Evolutionary conservation across 2,113 vertebrate species (phyloP).

Genomic region (Eonycteris spelaea): DNA sequence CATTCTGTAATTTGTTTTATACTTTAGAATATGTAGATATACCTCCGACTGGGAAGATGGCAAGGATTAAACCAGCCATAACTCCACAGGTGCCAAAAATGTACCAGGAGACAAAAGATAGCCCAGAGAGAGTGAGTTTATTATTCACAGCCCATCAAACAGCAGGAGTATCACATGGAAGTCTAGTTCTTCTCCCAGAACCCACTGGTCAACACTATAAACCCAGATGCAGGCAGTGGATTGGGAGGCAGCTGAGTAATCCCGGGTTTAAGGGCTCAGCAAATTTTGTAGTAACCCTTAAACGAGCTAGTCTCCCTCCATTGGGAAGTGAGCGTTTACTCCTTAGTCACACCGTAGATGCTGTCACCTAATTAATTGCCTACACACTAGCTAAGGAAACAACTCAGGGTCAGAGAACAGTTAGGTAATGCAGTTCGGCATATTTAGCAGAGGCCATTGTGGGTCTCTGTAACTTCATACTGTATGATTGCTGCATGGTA

Average conservation of each 20-base stretch:
- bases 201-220: background rate
- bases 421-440: background rate
- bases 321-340: background rate
- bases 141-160: background rate
- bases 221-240: background rate
- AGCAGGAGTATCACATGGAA: background rate
- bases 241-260: background rate
- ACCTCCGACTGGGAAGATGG: background rate
- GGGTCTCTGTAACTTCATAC: background rate
- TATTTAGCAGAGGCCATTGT: background rate
- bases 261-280: background rate
- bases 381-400: background rate
- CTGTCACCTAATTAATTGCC: background rate
- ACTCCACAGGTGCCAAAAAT: background rate
- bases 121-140: background rate
- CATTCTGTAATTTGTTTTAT: conserved; percentile 5
- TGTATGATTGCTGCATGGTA: background rate
- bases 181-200: background rate
- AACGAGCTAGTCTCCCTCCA: background rate
- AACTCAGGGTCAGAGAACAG: background rate
- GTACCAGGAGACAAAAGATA: background rate
- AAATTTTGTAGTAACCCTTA: background rate
- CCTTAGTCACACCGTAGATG: background rate
- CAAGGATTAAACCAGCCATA: background rate
- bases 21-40: background rate